phyloP scores from a whole-genome alignment of 2,113 vertebrate genomes.

The Campylomormyrus numenius region DNA sequence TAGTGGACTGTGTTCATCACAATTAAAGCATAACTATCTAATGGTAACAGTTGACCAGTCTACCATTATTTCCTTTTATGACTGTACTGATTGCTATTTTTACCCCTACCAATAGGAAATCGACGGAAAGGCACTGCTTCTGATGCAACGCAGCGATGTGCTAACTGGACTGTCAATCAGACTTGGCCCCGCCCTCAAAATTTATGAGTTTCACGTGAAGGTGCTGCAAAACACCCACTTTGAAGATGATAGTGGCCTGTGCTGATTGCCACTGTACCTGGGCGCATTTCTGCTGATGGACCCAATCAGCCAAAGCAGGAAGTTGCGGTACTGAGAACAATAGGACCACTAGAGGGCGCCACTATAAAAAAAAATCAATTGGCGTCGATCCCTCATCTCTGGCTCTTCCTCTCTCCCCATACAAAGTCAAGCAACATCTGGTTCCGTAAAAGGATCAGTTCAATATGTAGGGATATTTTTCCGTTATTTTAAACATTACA shows the following conservation, averaged over 20 bases:
- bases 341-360: background rate
- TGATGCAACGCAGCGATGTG: conserved; percentile 85
- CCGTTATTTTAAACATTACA: background rate
- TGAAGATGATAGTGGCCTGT: conserved; percentile 66
- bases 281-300: conserved; percentile 3
- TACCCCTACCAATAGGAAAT: conserved; percentile 65
- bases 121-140: conserved; percentile 79
- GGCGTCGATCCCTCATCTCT: background rate
- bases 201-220: conserved; percentile 84
- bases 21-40: background rate
- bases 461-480: background rate
- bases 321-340: background rate
- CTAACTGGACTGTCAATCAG: conserved; percentile 80
- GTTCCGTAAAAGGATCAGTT: background rate
- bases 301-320: background rate
- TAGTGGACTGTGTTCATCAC: background rate
- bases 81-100: background rate
- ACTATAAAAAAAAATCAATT: background rate
- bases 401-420: background rate
- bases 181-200: conserved; percentile 82
- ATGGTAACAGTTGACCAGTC: background rate
- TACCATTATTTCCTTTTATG: background rate
- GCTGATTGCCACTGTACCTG: conserved; percentile 21
- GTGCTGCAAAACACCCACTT: conserved; percentile 82
- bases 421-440: background rate